Base-by-base conservation (phyloP, 2,888 invertebrate species). In the Coelogynopora nodosa region DNA sequence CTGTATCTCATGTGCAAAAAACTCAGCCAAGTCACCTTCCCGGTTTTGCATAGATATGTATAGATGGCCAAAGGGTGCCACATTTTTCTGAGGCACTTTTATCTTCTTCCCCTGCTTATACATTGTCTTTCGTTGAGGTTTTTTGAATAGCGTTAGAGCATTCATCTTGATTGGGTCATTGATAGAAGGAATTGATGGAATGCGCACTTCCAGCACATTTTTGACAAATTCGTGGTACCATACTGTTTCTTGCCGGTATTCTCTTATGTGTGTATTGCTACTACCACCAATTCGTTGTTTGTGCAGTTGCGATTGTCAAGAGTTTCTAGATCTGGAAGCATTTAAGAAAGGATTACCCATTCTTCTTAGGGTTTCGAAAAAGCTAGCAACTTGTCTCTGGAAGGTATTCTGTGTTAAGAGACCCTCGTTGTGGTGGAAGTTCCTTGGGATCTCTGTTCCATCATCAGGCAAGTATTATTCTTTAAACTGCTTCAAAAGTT, bases 371-470 rank as follows among this genome's bases (percentile, higher is more conserved):
- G 82, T 74, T 1, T 85, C 31, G 67, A 30, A 80, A 5, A 87
- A 81, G 31, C 84, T 84, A 23, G 18, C 82, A 23, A 88, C 87
- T 31, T 88, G 85, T 18, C 49, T 18, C 49, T 82, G 67, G 82
- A 88, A 89, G 18, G 74, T 28, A 10, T 49, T 87, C 86, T 89
- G 88, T 84, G 85, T 49, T 10, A 81, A n/a, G 10, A 67, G 27
- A 13, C 86, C 86, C 80, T 88, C 88, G 80, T 88, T 88, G 84
- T 88, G 87, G 2, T 27, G 67, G 29, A 18, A 28, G 28, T 88
- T 84, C 10, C 49, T 29, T n/a, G 29, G 30, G 26, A 29, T 86
- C 18, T n/a, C 30, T 31, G 30, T 30, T 10, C 74, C 29, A 30
- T 88, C 86, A 27, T 31, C 82, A 67, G 85, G 30, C 31, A 87